Conservation (phyloP, 1,140 invertebrate genomes). For the Drosophila gunungcola region DNA sequence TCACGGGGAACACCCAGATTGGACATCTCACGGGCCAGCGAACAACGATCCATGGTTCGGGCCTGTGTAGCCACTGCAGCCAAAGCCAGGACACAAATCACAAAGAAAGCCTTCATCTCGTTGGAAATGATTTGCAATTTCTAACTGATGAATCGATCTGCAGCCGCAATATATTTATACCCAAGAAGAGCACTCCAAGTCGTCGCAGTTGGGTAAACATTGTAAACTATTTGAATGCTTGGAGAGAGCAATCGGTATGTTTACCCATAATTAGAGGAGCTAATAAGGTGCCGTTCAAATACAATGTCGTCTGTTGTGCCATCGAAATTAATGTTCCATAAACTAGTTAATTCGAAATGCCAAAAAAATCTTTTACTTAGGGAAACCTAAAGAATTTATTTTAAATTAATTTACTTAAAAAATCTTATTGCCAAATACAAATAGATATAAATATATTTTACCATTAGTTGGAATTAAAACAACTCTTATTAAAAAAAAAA, state of each 20-base stretch:
- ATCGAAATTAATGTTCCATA: background rate
- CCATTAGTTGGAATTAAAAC: too few species aligned
- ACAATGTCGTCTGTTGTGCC: too few species aligned
- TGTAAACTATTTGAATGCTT: background rate
- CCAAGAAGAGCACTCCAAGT: background rate
- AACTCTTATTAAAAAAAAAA: too few species aligned
- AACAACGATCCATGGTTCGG: constrained; percentile 74
- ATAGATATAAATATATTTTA: too few species aligned
- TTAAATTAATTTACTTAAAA: too few species aligned
- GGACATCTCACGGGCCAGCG: constrained; percentile 76
- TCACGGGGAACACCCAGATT: constrained; percentile 69
- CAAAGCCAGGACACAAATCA: constrained; percentile 26
- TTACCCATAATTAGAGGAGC: constrained; percentile 12
- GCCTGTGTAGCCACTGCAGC: constrained; percentile 54
- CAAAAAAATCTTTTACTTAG: too few species aligned
- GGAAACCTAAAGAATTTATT: too few species aligned
- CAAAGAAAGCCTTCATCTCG: constrained; percentile 10
- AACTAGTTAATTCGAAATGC: background rate
- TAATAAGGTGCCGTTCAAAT: constrained; percentile 26
- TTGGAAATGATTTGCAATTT: constrained; percentile 47
- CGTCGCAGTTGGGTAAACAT: constrained; percentile 42
- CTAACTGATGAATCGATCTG: constrained; percentile 3
- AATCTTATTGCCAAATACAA: too few species aligned
- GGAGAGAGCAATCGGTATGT: constrained; percentile 6
- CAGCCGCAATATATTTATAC: constrained; percentile 19